Conservation (phyloP, 2,113 vertebrate genomes). For the Zapus hudsonius region DNA sequence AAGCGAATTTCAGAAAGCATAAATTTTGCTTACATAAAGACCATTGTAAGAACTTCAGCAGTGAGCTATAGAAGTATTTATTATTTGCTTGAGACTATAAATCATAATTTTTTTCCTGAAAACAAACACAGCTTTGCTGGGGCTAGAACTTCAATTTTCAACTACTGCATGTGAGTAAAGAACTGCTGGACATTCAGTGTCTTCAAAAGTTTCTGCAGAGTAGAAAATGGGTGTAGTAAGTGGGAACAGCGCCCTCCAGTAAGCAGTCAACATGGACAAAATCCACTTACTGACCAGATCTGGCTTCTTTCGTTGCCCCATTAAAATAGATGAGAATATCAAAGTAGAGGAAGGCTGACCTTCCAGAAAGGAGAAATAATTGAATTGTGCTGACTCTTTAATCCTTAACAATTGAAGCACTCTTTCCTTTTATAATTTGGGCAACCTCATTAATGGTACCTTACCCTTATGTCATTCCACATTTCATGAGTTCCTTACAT, state of each 20-base stretch:
- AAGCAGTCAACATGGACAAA: background rate
- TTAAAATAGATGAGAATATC: slow-evolving; percentile 29
- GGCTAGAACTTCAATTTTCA: background rate
- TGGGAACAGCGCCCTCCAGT: background rate
- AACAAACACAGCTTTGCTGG: background rate
- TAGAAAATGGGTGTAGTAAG: background rate
- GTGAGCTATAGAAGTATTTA: background rate
- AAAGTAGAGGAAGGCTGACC: background rate
- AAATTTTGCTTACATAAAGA: background rate
- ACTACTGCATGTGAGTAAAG: background rate
- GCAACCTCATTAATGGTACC: background rate
- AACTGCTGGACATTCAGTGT: background rate
- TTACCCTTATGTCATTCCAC: background rate
- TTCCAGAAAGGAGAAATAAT: background rate
- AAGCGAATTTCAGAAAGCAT: background rate
- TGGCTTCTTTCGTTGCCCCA: background rate
- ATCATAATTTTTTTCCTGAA: background rate
- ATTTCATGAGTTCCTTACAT: background rate
- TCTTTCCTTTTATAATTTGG: background rate
- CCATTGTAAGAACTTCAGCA: background rate
- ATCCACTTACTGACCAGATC: background rate
- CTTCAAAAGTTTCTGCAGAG: background rate
- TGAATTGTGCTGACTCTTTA: background rate
- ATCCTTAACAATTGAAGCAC: background rate
- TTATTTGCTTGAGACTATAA: background rate